phyloP scores from a whole-genome alignment of 1,140 invertebrate genomes.

The Drosophila littoralis region DNA sequence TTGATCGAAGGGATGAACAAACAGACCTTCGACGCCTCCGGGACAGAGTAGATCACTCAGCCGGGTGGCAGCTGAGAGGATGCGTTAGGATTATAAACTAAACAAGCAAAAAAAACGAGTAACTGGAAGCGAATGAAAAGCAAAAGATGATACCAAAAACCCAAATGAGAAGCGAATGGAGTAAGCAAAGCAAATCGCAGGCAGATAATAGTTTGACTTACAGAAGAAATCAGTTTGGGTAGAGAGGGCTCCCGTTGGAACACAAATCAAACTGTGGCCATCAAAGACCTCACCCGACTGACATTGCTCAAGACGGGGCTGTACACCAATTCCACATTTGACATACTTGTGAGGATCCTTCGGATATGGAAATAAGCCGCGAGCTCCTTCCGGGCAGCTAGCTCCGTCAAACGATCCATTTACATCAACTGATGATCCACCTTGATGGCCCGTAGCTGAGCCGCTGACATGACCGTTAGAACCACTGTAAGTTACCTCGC shows the following conservation, averaged over 20 bases:
- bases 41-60: conserved; percentile 54
- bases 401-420: neutral
- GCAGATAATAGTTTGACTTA: conserved; percentile 45
- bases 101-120: conserved; percentile 22
- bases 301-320: conserved; percentile 87
- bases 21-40: conserved; percentile 84
- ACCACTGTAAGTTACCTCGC: neutral
- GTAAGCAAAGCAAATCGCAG: conserved; percentile 24
- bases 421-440: neutral
- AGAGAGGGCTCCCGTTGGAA: conserved; percentile 85
- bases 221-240: conserved; percentile 57
- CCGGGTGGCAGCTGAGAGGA: conserved; percentile 45
- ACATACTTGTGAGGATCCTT: conserved; percentile 87
- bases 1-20: conserved; percentile 87
- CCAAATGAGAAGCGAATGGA: conserved; percentile 60
- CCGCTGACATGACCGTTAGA: neutral
- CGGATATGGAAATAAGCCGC: conserved; percentile 86
- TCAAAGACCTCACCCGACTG: conserved; percentile 88
- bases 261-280: conserved; percentile 86
- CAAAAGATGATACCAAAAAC: conserved; percentile 23
- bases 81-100: conserved; percentile 65
- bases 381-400: conserved; percentile 46
- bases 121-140: conserved; percentile 60
- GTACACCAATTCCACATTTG: conserved; percentile 86
- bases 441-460: neutral